Evolutionary conservation across 2,797 vertebrate species (phyloP), one percentile per base, ranked within the genome.

Genomic region (Clarias fuscus): DNA sequence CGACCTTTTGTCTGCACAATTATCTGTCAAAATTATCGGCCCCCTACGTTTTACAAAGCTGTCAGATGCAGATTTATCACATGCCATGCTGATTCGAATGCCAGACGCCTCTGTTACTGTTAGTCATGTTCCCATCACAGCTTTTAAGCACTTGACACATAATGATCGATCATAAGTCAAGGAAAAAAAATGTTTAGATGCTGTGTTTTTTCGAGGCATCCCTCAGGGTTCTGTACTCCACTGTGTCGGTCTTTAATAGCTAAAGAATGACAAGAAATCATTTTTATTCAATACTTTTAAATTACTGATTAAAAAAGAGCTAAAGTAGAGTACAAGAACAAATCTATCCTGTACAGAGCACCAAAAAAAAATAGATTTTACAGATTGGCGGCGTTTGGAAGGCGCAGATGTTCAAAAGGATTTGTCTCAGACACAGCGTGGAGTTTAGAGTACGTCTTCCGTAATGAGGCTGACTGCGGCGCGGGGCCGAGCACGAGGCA

Each of bases 381-480:
- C 17, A 33, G 17, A 17, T 78, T 6, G 48, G 24, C 7, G 1
- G 14, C 0, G 24, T 75, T 53, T 37, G 14, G 72, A 20, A 78
- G 7, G 7, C 27, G 27, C 75, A 78, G 75, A 78, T 78, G 75
- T 59, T 33, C n/a, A 11, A 27, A 77, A 20, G 75, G 75, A 58
- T 77, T 33, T 1, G 56, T 59, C 27, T 78, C 75, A 13, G 27
- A 59, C 10, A 11, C 56, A 33, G 27, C 20, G 56, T 7, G 17
- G 56, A 20, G 56, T 59, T 59, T 78, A 33, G 17, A 22, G 27
- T 3, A 1, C n/a, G 40, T 76, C 73, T 76, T 76, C 43, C 7
- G n/a, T 76, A 76, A 76, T 76, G 73, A 76, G 73, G 48, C 48
- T 7, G 72, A 56, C 43, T 56, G 73, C 7, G 48, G 73, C 72